phyloP scores from a whole-genome alignment of 2,797 vertebrate genomes.

The Trachops cirrhosus region DNA sequence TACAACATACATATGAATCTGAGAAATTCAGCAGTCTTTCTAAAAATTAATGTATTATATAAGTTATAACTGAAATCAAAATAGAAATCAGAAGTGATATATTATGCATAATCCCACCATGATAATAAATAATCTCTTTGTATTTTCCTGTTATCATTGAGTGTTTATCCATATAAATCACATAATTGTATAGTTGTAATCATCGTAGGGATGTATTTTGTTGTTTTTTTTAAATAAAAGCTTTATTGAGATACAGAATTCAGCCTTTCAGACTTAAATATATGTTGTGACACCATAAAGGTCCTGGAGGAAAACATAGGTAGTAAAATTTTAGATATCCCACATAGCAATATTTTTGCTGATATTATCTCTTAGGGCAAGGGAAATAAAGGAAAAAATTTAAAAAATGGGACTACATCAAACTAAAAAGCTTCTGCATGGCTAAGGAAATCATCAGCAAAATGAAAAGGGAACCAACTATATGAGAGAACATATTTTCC shows the following conservation, averaged over 20 bases:
- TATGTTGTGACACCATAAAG: background rate
- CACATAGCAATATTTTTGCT: background rate
- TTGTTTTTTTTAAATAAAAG: background rate
- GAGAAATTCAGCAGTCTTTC: background rate
- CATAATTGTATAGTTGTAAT: background rate
- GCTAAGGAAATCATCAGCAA: background rate
- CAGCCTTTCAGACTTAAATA: background rate
- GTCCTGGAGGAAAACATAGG: background rate
- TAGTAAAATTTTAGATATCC: background rate
- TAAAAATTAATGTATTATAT: background rate
- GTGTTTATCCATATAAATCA: background rate
- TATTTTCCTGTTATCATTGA: background rate
- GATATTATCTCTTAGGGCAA: background rate
- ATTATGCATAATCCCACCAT: background rate
- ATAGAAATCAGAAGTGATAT: background rate
- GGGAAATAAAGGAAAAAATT: background rate
- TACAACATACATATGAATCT: background rate
- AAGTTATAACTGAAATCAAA: background rate
- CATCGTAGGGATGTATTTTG: background rate
- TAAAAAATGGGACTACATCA: background rate
- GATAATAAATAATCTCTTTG: background rate
- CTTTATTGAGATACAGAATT: background rate
- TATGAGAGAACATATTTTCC: background rate
- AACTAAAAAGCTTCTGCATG: background rate
- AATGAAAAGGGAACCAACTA: background rate